phyloP scores from a whole-genome alignment of 2,113 vertebrate genomes.

The Synodontis membranacea region DNA sequence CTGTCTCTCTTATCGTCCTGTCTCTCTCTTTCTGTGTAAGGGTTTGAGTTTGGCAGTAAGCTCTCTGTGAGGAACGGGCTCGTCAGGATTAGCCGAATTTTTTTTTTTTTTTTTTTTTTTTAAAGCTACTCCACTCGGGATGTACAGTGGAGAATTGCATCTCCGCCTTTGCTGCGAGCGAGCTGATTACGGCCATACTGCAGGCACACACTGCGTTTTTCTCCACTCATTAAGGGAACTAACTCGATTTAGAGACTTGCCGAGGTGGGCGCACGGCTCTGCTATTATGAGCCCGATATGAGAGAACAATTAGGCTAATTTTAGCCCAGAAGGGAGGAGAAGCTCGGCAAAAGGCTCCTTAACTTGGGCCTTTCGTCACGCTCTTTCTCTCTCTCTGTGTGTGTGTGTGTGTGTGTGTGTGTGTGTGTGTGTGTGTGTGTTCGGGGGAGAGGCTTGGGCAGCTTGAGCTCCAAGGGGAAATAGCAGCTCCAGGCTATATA shows the following conservation, averaged over 20 bases:
- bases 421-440: conserved; percentile 24
- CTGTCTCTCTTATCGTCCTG: neutral
- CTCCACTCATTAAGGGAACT: conserved; percentile 33
- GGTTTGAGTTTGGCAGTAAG: conserved; percentile 9
- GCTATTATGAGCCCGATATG: conserved; percentile 27
- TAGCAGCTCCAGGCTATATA: conserved; percentile 32
- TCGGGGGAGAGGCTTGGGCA: neutral
- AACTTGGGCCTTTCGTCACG: neutral
- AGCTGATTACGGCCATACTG: neutral
- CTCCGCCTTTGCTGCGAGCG: neutral
- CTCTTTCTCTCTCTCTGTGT: neutral
- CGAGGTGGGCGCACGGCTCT: conserved; percentile 19
- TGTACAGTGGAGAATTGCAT: neutral
- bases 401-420: conserved; percentile 11
- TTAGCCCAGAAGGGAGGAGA: conserved; percentile 41
- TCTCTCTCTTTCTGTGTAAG: neutral
- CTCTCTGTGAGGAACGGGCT: conserved; percentile 33
- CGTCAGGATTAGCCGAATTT: conserved; percentile 30
- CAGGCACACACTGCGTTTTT: conserved; percentile 5
- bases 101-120: neutral
- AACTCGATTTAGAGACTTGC: conserved; percentile 32
- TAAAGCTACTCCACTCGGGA: conserved; percentile 20
- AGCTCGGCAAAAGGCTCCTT: neutral
- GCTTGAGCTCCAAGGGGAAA: conserved; percentile 1
- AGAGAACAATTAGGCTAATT: conserved; percentile 51